A percentile compares a stretch with the other conserved stretches of the same genome.
phyloP scores from a whole-genome alignment of 2,888 invertebrate genomes.

The Coremacera marginata region DNA sequence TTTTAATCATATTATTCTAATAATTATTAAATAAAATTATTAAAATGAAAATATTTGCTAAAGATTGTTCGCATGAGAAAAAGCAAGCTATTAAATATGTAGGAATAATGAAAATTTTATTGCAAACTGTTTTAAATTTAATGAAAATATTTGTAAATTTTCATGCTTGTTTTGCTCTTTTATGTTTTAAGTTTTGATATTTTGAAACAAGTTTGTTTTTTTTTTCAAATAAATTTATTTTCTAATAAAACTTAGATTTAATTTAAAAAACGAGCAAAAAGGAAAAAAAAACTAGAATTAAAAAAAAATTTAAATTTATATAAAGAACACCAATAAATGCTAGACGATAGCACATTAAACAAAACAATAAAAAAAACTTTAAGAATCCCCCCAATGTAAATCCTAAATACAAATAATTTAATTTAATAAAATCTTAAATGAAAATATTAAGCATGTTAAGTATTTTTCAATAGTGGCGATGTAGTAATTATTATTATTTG shows the following conservation, averaged over 20 bases:
- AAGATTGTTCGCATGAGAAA: neutral
- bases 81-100: conserved; percentile 16
- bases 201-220: neutral
- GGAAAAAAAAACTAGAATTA: neutral
- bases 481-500: neutral
- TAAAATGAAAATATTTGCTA: conserved; percentile 16
- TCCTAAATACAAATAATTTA: conserved; percentile 15
- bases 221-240: neutral
- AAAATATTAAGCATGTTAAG: neutral
- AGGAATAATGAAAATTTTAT: conserved; percentile 18
- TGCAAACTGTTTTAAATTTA: conserved; percentile 13
- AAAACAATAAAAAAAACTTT: conserved; percentile 7
- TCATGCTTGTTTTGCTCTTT: too few relatives aligned
- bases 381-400: conserved; percentile 13
- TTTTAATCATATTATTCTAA: conserved; percentile 63
- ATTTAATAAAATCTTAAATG: conserved; percentile 8
- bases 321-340: conserved; percentile 15
- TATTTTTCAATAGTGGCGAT: neutral
- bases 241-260: neutral
- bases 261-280: conserved; percentile 2
- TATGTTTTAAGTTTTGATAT: neutral
- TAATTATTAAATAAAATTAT: conserved; percentile 9
- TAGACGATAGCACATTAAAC: conserved; percentile 19
- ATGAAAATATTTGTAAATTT: neutral
- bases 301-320: neutral